These are phyloP conservation scores for Drosophila subsilvestris DNA, from an alignment of 2,888 invertebrate genomes.

Conservation along the genomic window DNA sequence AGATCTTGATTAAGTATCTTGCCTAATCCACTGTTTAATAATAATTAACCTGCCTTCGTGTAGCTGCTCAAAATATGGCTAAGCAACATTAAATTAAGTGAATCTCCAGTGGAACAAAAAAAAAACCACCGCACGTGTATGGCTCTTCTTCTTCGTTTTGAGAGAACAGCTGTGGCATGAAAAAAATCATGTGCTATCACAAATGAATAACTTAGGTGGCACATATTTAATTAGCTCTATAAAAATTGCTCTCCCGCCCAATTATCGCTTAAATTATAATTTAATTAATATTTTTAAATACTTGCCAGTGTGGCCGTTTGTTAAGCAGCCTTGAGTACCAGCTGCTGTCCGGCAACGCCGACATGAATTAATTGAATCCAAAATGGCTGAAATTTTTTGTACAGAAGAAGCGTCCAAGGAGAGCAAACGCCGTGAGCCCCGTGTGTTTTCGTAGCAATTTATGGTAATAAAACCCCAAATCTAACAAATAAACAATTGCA, in stretches of 20 bases:
- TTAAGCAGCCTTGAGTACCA: not conserved
- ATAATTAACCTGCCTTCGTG: slow-evolving; percentile 81
- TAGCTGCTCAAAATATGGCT: slow-evolving; percentile 33
- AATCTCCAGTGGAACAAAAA: slow-evolving; percentile 2
- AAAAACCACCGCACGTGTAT: slow-evolving; percentile 54
- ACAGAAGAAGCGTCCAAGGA: slow-evolving; percentile 81
- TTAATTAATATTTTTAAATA: not conserved
- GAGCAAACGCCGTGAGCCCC: slow-evolving; percentile 70
- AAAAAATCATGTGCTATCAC: not conserved
- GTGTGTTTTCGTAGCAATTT: slow-evolving; percentile 66
- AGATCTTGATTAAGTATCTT: not conserved
- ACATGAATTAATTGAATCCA: slow-evolving; percentile 62
- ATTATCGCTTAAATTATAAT: not conserved
- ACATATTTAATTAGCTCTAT: not conserved
- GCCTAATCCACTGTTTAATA: not conserved
- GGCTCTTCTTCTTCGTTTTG: slow-evolving; percentile 10
- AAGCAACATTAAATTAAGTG: slow-evolving; percentile 55
- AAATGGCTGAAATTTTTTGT: slow-evolving; percentile 82
- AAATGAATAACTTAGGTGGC: not conserved
- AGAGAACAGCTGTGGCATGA: slow-evolving; percentile 53
- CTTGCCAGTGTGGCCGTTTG: slow-evolving; percentile 13
- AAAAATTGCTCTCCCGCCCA: not conserved
- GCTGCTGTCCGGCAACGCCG: slow-evolving; percentile 16
- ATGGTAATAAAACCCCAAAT: slow-evolving; percentile 62
- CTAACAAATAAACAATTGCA: slow-evolving; percentile 61